Percentiles rank a stretch among this genome's conserved stretches.
phyloP scores from a whole-genome alignment of 2,113 vertebrate species.

The Scatophagus argus region DNA sequence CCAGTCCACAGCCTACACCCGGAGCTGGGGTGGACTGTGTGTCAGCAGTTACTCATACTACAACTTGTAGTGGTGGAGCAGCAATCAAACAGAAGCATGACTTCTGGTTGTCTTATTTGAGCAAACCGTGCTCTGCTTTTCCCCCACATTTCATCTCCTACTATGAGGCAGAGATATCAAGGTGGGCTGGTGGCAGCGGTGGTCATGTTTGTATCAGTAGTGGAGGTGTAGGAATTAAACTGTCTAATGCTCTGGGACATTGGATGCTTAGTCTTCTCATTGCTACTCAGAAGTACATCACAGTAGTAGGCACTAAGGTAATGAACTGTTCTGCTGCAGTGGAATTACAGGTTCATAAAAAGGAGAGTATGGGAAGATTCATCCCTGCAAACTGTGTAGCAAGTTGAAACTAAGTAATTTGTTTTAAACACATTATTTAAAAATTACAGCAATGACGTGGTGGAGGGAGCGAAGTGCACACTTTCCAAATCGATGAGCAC shows the following conservation, averaged over 20 bases:
- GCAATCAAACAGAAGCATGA: conserved; percentile 35
- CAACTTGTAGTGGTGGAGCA: conserved; percentile 39
- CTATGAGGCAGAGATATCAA: conserved; percentile 9
- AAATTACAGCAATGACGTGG: not conserved
- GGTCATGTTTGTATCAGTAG: conserved; percentile 24
- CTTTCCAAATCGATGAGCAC: not conserved
- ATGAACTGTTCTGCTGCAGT: not conserved
- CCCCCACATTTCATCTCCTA: not conserved
- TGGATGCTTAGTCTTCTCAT: not conserved
- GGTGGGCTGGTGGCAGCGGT: conserved; percentile 4
- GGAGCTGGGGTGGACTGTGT: conserved; percentile 41
- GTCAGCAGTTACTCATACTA: conserved; percentile 69
- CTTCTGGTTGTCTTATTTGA: conserved; percentile 17
- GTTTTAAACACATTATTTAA: conserved; percentile 13
- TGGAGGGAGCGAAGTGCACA: not conserved
- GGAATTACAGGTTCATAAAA: not conserved
- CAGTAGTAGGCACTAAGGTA: not conserved
- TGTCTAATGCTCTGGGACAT: conserved; percentile 34
- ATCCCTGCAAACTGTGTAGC: not conserved
- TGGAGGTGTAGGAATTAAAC: conserved; percentile 6
- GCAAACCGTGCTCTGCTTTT: not conserved
- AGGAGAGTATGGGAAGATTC: not conserved
- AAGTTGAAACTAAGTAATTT: not conserved
- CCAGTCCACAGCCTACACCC: conserved; percentile 46
- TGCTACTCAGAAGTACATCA: not conserved